Percentiles rank a stretch among this genome's conserved stretches.
Evolutionary conservation across 2,888 invertebrate species (phyloP).

Genomic region (Cantharis flavilabris): DNA sequence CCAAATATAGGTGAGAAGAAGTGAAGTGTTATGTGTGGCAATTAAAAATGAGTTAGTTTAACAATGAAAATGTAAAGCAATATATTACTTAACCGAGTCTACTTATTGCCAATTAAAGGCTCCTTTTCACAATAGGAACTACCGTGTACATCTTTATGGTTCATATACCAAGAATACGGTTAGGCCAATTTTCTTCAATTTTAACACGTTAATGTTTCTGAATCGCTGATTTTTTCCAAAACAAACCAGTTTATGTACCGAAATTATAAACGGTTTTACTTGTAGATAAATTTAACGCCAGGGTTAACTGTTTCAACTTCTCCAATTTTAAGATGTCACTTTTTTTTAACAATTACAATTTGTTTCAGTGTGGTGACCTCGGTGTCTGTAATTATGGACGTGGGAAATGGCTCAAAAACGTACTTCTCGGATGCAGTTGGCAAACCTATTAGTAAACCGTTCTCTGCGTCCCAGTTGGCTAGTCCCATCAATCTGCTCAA

Average conservation of each 20-base stretch:
- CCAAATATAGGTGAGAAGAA: not conserved
- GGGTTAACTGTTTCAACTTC: not conserved
- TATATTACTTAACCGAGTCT: not conserved
- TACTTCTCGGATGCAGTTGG: conserved; percentile 72
- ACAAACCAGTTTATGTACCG: not conserved
- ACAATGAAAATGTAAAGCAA: not conserved
- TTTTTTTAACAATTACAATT: not conserved
- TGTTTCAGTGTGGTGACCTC: conserved; percentile 65
- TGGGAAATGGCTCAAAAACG: conserved; percentile 62
- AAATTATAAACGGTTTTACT: not conserved
- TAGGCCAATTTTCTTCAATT: not conserved
- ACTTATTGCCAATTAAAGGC: not conserved
- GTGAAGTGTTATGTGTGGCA: not conserved
- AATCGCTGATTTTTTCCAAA: not conserved
- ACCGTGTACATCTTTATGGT: not conserved
- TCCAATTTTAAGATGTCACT: not conserved
- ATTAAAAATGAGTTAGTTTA: not conserved
- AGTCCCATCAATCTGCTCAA: conserved; percentile 80
- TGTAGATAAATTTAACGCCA: not conserved
- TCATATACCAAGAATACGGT: not conserved
- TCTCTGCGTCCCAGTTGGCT: conserved; percentile 67
- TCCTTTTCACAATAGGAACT: not conserved
- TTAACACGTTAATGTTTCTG: not conserved
- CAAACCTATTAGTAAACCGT: conserved; percentile 68
- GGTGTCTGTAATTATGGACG: conserved; percentile 65